phyloP scores from a whole-genome alignment of 2,113 vertebrate species.

The Lates calcarifer region DNA sequence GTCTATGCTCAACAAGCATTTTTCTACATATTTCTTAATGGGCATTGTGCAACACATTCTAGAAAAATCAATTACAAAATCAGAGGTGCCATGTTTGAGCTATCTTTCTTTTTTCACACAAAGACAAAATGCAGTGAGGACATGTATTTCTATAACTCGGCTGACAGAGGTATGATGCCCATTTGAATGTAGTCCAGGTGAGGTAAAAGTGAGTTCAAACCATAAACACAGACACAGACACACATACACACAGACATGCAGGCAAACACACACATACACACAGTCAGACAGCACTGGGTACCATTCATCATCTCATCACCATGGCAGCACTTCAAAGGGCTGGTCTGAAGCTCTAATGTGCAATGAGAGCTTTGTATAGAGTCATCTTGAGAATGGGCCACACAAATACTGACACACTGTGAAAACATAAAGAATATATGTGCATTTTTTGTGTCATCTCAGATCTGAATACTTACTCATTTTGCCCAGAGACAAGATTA shows the following conservation, averaged over 20 bases:
- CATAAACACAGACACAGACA: not conserved
- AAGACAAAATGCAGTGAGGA: not conserved
- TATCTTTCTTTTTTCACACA: not conserved
- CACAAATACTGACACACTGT: not conserved
- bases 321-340: conserved; percentile 59
- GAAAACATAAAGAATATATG: not conserved
- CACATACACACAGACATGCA: not conserved
- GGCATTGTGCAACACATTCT: not conserved
- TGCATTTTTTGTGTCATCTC: not conserved
- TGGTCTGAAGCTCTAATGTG: conserved; percentile 23
- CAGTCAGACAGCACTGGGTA: not conserved
- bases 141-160: too few species aligned
- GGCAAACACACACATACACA: not conserved
- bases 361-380: conserved; percentile 25
- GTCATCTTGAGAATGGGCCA: conserved; percentile 1
- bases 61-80: not conserved
- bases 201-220: not conserved
- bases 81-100: not conserved
- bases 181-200: not conserved
- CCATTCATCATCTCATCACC: conserved; percentile 50
- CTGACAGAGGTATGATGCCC: too few species aligned
- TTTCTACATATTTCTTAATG: not conserved
- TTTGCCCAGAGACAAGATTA: not conserved
- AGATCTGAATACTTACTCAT: not conserved
- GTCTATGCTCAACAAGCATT: not conserved